phyloP scores from a whole-genome alignment of 1,140 invertebrate genomes.

The Pantala flavescens region DNA sequence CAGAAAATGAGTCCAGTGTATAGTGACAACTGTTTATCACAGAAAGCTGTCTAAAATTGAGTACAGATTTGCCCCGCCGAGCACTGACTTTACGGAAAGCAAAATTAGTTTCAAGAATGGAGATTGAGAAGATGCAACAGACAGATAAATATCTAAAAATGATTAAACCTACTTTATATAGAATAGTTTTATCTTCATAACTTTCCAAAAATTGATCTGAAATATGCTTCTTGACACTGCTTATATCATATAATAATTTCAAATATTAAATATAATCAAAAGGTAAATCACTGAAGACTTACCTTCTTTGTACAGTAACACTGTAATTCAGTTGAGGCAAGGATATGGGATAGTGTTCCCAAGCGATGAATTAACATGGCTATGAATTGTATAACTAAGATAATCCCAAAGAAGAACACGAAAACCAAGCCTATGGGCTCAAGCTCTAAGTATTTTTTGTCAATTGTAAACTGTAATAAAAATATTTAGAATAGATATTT shows the following conservation, averaged over 20 bases:
- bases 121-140: too few species aligned
- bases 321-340: constrained; percentile 58
- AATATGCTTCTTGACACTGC: too few species aligned
- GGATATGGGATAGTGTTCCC: constrained; percentile 70
- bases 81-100: too few species aligned
- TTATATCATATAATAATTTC: too few species aligned
- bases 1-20: too few species aligned
- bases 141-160: too few species aligned
- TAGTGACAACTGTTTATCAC: too few species aligned
- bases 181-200: not conserved
- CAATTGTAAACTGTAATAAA: constrained; percentile 35
- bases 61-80: too few species aligned
- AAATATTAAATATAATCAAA: not conserved
- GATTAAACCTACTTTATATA: not conserved
- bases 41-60: too few species aligned
- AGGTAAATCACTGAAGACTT: too few species aligned
- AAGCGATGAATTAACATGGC: constrained; percentile 79
- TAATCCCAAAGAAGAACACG: constrained; percentile 58
- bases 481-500: not conserved
- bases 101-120: too few species aligned
- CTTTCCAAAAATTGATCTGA: not conserved
- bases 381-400: constrained; percentile 66
- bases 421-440: constrained; percentile 71
- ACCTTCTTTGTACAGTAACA: constrained; percentile 29
- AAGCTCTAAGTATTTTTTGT: constrained; percentile 46